Evolutionary conservation across 2,797 vertebrate genomes (phyloP), one percentile per base, ranked within the genome.

Genomic region (Carapus acus): DNA sequence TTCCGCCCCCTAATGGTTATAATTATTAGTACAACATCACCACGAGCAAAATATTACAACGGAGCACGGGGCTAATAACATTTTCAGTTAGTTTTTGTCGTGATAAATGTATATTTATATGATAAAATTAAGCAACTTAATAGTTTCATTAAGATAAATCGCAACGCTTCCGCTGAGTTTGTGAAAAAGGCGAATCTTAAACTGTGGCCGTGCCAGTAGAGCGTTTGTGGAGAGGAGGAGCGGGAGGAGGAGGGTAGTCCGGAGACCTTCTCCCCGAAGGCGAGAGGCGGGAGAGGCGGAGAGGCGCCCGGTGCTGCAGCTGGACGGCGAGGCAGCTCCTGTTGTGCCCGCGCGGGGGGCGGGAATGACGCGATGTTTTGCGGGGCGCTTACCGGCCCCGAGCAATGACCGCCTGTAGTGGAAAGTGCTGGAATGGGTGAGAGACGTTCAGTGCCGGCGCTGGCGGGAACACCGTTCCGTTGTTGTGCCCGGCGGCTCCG

Each of bases 401-500:
- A 7, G 69, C 37, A 54, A 78, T 71, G 75, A 74, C 46, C 44
- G 68, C 43, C 36, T 56, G 37, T 43, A 63, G 62, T 73, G n/a
- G n/a, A n/a, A 49, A 48, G 74, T 61, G 69, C 47, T 19, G 60
- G 50, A 53, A 74, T 72, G 68, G 64, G 67, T 42, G 64, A 81
- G 67, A 81, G 62, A 34, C 59, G 65, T 71, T 58, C 29, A 3
- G 37, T 14, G 62, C 40, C n/a, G n/a, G n/a, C n/a, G n/a, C 67
- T 41, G 41, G 19, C 43, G 13, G 54, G 56, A 61, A 78, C 69
- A 64, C 57, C 20, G 72, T 19, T n/a, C n/a, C n/a, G 67, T 58
- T 29, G 72, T 31, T 50, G 71, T 64, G 63, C 59, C 72, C 65
- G 50, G 33, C 55, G 60, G 66, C 66, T 73, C 66, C 80, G 73